phyloP scores from a whole-genome alignment of 2,113 vertebrate species.

The Bufo bufo region DNA sequence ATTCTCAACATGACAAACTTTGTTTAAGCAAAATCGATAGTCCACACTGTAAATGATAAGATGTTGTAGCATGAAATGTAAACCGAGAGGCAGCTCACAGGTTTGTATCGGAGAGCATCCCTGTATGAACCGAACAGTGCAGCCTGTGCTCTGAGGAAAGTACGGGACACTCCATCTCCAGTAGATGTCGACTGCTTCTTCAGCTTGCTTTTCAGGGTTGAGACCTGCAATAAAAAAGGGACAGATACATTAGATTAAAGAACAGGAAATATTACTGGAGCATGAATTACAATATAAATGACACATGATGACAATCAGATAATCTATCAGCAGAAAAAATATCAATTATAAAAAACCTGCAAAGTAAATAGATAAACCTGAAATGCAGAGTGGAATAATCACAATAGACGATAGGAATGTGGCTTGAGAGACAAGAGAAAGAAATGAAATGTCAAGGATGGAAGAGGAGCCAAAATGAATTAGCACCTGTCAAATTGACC shows the following conservation, averaged over 20 bases:
- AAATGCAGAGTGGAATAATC: not conserved
- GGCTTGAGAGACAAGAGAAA: not conserved
- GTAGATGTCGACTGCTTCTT: constrained; percentile 98
- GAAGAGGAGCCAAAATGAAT: constrained; percentile 71
- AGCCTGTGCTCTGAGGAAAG: constrained; percentile 92
- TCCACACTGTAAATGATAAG: not conserved
- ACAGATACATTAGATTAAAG: not conserved
- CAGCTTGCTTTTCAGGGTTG: constrained; percentile 93
- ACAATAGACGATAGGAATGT: not conserved
- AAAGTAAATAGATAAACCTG: not conserved
- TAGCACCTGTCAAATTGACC: constrained; percentile 95
- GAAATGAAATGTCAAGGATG: constrained; percentile 14
- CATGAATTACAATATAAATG: not conserved
- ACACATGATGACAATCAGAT: not conserved
- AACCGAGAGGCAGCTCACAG: constrained; percentile 79
- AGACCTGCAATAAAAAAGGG: constrained; percentile 77
- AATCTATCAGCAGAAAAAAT: not conserved
- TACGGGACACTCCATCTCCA: constrained; percentile 88
- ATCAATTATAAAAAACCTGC: not conserved
- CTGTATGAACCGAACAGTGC: constrained; percentile 94
- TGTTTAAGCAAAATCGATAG: not conserved
- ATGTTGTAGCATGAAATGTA: not conserved
- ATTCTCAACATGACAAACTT: not conserved
- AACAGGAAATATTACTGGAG: not conserved
- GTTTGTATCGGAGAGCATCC: constrained; percentile 94